A percentile compares a stretch with the other conserved stretches of the same genome.
These are phyloP conservation scores for Labeo catla DNA, from an alignment of 2,113 vertebrate genomes.

Conservation along the genomic window DNA sequence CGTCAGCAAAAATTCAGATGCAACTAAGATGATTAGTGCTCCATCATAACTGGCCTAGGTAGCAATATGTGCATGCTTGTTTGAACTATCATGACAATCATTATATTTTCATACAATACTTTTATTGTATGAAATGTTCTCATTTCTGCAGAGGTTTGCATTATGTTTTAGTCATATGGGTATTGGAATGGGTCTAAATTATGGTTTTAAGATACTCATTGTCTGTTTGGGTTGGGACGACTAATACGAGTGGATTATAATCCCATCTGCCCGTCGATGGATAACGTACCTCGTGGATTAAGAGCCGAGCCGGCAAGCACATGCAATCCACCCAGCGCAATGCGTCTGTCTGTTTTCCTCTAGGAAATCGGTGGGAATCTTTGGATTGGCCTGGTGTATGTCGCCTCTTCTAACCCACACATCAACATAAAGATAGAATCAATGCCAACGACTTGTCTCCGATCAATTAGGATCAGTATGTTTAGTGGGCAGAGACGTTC, in stretches of 20 bases:
- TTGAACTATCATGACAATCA: not conserved
- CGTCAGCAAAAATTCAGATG: not conserved
- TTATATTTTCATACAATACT: not conserved
- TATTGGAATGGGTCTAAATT: slow-evolving; percentile 23
- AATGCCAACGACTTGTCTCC: slow-evolving; percentile 19
- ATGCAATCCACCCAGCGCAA: not conserved
- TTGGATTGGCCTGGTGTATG: slow-evolving; percentile 8
- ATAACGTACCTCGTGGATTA: slow-evolving; percentile 60
- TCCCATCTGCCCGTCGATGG: slow-evolving; percentile 66
- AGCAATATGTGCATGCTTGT: not conserved
- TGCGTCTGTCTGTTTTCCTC: not conserved
- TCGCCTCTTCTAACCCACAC: not conserved
- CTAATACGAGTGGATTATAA: slow-evolving; percentile 66
- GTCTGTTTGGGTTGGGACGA: slow-evolving; percentile 65
- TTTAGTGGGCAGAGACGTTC: slow-evolving; percentile 28
- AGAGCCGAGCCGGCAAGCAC: slow-evolving; percentile 44
- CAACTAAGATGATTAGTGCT: not conserved
- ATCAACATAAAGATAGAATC: slow-evolving; percentile 26
- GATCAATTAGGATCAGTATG: slow-evolving; percentile 12
- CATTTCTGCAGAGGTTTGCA: not conserved
- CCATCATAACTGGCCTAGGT: not conserved
- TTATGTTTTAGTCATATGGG: not conserved
- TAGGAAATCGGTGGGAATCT: slow-evolving; percentile 17
- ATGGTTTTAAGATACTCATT: slow-evolving; percentile 59
- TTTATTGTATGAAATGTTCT: not conserved